phyloP scores from a whole-genome alignment of 2,797 vertebrate genomes.

The Alauda arvensis region DNA sequence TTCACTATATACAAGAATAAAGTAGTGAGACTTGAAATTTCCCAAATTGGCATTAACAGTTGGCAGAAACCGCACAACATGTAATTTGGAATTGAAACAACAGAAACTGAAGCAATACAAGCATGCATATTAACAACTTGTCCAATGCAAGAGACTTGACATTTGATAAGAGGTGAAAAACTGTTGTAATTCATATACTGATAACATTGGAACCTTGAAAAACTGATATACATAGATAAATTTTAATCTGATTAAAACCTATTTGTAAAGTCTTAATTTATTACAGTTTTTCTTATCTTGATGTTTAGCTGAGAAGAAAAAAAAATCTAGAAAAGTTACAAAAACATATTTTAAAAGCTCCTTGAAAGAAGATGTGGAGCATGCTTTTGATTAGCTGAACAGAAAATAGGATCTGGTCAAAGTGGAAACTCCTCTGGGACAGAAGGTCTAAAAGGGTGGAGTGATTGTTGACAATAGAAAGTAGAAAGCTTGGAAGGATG shows the following conservation, averaged over 20 bases:
- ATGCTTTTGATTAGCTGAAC: not conserved
- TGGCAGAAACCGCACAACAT: not conserved
- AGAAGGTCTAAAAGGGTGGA: not conserved
- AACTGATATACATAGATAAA: not conserved
- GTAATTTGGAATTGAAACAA: not conserved
- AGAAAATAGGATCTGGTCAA: not conserved
- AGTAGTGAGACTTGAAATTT: not conserved
- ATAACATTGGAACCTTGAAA: not conserved
- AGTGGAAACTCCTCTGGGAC: not conserved
- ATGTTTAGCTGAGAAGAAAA: not conserved
- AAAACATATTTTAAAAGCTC: not conserved
- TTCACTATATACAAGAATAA: not conserved
- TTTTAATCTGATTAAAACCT: not conserved
- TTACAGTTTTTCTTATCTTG: not conserved
- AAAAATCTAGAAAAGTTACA: not conserved
- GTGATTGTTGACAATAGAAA: constrained; percentile 22
- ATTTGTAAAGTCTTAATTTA: not conserved
- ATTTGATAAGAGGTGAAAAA: not conserved
- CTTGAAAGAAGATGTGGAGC: not conserved
- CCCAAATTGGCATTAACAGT: not conserved
- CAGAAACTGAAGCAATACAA: not conserved
- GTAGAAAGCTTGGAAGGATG: constrained; percentile 31
- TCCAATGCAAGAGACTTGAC: not conserved
- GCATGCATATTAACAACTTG: not conserved
- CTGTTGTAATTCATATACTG: not conserved